phyloP scores from a whole-genome alignment of 2,113 vertebrate species.

The Mus spicilegus region DNA sequence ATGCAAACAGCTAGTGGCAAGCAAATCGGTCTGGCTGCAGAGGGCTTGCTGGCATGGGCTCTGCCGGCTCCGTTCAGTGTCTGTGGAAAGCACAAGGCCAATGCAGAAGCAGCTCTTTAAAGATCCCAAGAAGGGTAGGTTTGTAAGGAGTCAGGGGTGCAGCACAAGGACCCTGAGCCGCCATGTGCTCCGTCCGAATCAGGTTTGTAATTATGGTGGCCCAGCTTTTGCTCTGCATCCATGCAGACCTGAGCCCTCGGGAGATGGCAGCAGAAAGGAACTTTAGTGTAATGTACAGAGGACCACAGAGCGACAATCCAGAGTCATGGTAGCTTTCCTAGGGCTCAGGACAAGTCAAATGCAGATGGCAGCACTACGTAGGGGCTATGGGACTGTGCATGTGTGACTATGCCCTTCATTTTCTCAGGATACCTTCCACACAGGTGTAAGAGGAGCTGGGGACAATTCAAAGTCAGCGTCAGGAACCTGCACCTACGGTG shows the following conservation, averaged over 20 bases:
- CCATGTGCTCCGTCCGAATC: neutral
- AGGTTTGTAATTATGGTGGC: neutral
- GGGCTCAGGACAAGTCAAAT: neutral
- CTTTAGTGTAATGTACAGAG: neutral
- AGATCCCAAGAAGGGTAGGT: neutral
- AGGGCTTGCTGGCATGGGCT: constrained; percentile 15
- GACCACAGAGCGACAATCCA: rapidly evolving
- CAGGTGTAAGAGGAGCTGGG: neutral
- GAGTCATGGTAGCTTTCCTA: neutral
- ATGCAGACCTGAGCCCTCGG: neutral
- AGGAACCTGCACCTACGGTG: neutral
- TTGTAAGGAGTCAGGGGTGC: neutral
- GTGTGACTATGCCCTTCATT: neutral
- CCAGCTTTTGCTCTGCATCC: neutral
- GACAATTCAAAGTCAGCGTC: constrained; percentile 18
- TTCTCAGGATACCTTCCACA: neutral
- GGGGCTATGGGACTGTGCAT: neutral
- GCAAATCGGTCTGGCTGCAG: constrained; percentile 18
- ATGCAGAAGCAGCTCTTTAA: neutral
- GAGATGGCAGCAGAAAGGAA: neutral
- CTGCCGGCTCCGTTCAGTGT: rapidly evolving
- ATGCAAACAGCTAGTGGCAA: neutral
- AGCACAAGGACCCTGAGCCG: neutral
- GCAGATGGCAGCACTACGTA: too few relatives aligned
- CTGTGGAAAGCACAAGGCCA: neutral